Conservation (phyloP, 2,797 vertebrate species). For the Varecia variegata region DNA sequence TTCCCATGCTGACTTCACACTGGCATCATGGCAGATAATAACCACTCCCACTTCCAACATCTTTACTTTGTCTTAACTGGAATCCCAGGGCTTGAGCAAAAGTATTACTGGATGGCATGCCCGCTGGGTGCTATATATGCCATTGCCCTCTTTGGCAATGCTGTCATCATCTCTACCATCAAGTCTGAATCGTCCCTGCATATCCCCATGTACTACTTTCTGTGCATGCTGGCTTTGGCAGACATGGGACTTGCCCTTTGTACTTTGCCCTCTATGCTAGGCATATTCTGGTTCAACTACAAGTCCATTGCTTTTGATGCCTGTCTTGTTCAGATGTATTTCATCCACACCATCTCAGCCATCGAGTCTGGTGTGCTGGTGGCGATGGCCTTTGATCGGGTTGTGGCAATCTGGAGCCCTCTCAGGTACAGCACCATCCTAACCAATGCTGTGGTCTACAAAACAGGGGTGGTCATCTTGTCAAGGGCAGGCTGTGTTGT, state of each 20-base stretch:
- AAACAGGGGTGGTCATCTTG: conserved; percentile 50
- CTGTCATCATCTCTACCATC: conserved; percentile 67
- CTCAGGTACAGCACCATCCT: conserved; percentile 70
- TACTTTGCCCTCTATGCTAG: conserved; percentile 68
- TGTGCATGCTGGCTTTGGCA: conserved; percentile 71
- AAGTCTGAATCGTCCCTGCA: conserved; percentile 57
- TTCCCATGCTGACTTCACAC: neutral
- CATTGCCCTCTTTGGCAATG: conserved; percentile 52
- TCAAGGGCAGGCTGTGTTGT: conserved; percentile 64
- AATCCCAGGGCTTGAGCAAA: conserved; percentile 70
- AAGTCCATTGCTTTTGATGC: conserved; percentile 41
- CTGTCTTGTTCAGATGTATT: conserved; percentile 73
- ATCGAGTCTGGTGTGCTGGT: conserved; percentile 73
- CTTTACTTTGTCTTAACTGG: conserved; percentile 67
- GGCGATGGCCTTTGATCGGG: conserved; percentile 80
- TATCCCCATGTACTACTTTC: conserved; percentile 72
- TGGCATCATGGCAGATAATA: conserved; percentile 54
- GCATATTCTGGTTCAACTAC: conserved; percentile 63
- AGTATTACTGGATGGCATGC: conserved; percentile 68
- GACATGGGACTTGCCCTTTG: conserved; percentile 67
- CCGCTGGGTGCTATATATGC: conserved; percentile 53
- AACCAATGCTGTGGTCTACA: conserved; percentile 58
- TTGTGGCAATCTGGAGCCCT: conserved; percentile 70
- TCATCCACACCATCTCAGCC: conserved; percentile 72
- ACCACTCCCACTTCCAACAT: conserved; percentile 64